Base-by-base conservation (phyloP, 2,113 vertebrate genomes). In the Pseudorhombus dupliciocellatus region DNA sequence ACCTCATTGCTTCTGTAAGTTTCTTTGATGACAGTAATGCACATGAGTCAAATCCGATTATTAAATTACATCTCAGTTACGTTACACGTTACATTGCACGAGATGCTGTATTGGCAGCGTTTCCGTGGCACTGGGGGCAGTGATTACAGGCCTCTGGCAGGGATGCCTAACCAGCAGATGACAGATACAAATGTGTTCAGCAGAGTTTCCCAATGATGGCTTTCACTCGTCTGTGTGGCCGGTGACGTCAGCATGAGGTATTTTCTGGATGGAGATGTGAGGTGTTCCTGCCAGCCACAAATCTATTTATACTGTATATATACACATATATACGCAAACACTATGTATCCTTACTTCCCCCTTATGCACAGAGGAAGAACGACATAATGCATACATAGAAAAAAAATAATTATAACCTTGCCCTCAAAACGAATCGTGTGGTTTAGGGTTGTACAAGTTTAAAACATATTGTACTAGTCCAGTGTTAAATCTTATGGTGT, bases 131-230 rank as follows among this genome's bases (percentile, higher is more conserved):
- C 51, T 70, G 71, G 66, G 53, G 70, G 76, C 80, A 57, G 76
- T 77, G 83, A 87, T 89, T 80, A 89, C 60, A 90, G 79, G 42
- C 73, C 60, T 76, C 84, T 92, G 85, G 83, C 86, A 85, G 75
- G 42, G 51, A 73, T 59, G 65, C 57, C 73, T 71, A 75, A 84
- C 71, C 75, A 77, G 63, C 74, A 75, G 80, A 81, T 87, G 85
- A 88, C 79, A 87, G 73, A 88, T 84, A 87, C 52, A 79, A 88
- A 87, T 79, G 65, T 8, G 55, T 81, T 88, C 75, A 80, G 57
- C 64, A 74, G 68, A 79, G 58, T 70, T 76, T 82, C 77, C 66
- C 66, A 58, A 76, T 66, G 70, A 76, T 31, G 65, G 57, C 55
- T 80, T 66, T 77, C 30, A 26, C 66, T 51, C 14, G 64, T 59